Evolutionary conservation across 1,140 invertebrate genomes (phyloP).

Genomic region (Cryptotermes secundus): DNA sequence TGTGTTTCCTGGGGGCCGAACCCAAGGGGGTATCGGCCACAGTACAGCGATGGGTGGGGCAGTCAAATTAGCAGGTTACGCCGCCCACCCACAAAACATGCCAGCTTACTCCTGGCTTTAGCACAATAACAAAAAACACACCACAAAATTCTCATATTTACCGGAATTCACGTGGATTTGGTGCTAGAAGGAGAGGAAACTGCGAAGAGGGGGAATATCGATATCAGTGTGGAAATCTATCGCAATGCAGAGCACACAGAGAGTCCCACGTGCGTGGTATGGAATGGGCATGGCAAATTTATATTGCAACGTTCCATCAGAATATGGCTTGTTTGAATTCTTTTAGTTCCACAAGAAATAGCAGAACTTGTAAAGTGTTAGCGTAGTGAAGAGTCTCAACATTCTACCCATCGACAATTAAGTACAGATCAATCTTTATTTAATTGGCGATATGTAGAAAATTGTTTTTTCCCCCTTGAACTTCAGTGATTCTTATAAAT

Average conservation of each 20-base stretch:
- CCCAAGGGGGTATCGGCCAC: not conserved
- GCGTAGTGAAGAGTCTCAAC: not conserved
- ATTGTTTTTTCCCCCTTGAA: too few relatives aligned
- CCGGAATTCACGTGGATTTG: slow-evolving; percentile 1
- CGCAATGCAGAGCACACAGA: not conserved
- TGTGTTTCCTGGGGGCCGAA: not conserved
- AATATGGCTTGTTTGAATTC: not conserved
- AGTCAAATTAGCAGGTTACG: slow-evolving; percentile 7
- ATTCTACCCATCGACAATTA: too few relatives aligned
- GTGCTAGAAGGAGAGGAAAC: not conserved
- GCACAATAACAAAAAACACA: not conserved
- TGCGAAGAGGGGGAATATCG: too few relatives aligned
- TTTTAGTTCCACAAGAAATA: not conserved
- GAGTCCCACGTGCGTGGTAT: too few relatives aligned
- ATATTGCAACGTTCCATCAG: not conserved
- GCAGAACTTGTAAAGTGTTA: not conserved
- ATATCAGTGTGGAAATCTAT: not conserved
- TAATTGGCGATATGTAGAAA: not conserved
- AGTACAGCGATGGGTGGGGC: not conserved
- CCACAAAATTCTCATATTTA: not conserved
- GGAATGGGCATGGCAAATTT: too few relatives aligned
- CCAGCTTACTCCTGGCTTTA: not conserved
- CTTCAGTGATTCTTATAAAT: too few relatives aligned
- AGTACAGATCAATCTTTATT: not conserved
- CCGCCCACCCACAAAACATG: not conserved